These are phyloP conservation scores for Platorchestia sp. DNA, from an alignment of 1,140 invertebrate genomes.

Conservation along the genomic window DNA sequence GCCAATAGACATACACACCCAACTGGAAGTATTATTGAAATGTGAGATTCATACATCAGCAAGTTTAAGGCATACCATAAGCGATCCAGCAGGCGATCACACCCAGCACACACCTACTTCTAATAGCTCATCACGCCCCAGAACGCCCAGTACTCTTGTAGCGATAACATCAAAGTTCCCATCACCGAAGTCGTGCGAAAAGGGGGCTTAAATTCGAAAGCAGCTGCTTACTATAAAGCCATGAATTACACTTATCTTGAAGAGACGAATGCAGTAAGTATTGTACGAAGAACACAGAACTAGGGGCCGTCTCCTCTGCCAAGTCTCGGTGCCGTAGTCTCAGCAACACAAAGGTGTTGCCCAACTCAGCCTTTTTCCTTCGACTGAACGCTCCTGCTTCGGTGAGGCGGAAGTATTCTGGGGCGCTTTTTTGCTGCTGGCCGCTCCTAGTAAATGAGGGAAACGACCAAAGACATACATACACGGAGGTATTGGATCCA, in stretches of 20 bases:
- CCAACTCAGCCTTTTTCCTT: background rate
- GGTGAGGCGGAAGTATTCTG: background rate
- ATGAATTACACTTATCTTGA: background rate
- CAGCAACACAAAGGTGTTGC: background rate
- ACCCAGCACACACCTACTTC: background rate
- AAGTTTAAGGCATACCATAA: conserved; percentile 23
- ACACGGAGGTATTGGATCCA: background rate
- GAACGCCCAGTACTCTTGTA: background rate
- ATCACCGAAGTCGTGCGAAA: background rate
- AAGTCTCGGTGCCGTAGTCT: background rate
- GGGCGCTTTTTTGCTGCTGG: background rate
- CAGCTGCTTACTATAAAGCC: background rate
- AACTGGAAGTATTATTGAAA: conserved; percentile 2
- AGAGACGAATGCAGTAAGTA: background rate
- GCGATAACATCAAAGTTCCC: background rate
- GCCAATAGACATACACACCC: background rate
- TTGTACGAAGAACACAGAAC: background rate
- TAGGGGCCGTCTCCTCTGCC: background rate
- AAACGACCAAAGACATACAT: background rate
- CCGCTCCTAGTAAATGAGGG: background rate
- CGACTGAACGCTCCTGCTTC: background rate
- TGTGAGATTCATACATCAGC: conserved; percentile 21
- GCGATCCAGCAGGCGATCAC: background rate
- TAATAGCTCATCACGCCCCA: background rate
- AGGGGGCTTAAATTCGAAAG: background rate